Conservation (phyloP, 1,140 invertebrate genomes). For the Lasioglossum albipes region DNA sequence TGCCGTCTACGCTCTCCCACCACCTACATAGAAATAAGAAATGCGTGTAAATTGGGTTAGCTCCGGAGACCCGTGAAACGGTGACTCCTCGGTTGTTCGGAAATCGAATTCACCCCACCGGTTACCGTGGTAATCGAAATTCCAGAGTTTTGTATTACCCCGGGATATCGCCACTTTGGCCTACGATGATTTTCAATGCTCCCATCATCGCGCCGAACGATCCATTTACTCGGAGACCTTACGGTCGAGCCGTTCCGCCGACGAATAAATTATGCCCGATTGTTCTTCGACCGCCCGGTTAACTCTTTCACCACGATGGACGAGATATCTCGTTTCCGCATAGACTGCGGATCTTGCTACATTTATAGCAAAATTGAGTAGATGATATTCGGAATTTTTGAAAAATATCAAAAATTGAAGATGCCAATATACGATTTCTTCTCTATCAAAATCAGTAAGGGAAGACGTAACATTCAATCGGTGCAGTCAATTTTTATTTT, state of each 20-base stretch:
- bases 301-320: too few relatives aligned
- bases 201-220: not conserved
- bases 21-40: constrained; percentile 36
- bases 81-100: constrained; percentile 24
- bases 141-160: constrained; percentile 12
- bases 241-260: not conserved
- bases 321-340: too few relatives aligned
- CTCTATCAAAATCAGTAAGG: too few relatives aligned
- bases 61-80: constrained; percentile 17
- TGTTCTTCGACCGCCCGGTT: not conserved
- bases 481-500: too few relatives aligned
- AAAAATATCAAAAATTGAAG: too few relatives aligned
- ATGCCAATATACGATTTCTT: too few relatives aligned
- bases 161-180: constrained; percentile 3
- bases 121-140: constrained; percentile 31
- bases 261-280: not conserved
- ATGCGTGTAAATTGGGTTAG: constrained; percentile 54
- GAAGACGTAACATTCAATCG: too few relatives aligned
- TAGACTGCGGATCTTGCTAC: too few relatives aligned
- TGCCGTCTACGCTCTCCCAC: constrained; percentile 12
- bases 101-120: constrained; percentile 36
- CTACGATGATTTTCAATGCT: constrained; percentile 11
- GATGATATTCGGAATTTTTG: too few relatives aligned
- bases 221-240: not conserved
- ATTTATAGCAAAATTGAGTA: too few relatives aligned